phyloP scores from a whole-genome alignment of 2,888 invertebrate species.

The Opisthograptis luteolata region DNA sequence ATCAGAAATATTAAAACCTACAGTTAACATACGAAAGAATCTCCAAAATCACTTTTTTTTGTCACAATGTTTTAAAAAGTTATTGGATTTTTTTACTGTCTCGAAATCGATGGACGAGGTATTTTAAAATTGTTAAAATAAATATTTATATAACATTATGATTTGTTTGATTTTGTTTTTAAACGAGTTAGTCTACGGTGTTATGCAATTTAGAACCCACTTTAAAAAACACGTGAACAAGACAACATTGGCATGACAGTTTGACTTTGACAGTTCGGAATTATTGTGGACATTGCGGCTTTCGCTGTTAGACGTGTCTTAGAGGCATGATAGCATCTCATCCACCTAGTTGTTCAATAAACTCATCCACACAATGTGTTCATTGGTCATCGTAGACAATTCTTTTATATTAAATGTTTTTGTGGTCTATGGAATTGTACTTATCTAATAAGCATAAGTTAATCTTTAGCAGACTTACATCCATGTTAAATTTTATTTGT shows the following conservation, averaged over 20 bases:
- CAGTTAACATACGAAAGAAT: conserved; percentile 55
- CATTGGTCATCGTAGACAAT: conserved; percentile 39
- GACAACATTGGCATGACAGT: conserved; percentile 36
- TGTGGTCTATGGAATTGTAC: too few relatives aligned
- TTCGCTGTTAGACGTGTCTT: conserved; percentile 66
- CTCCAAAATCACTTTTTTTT: conserved; percentile 60
- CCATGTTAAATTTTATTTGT: too few relatives aligned
- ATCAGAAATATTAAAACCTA: conserved; percentile 32
- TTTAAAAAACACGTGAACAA: conserved; percentile 11
- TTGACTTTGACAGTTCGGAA: too few relatives aligned
- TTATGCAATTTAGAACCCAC: conserved; percentile 81
- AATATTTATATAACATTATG: conserved; percentile 79
- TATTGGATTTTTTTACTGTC: conserved; percentile 57
- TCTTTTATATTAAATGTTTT: background rate
- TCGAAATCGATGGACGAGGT: conserved; percentile 65
- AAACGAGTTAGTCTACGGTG: conserved; percentile 72
- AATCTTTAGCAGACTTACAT: too few relatives aligned
- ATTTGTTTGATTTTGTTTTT: conserved; percentile 66
- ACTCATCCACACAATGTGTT: conserved; percentile 42
- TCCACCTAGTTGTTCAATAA: conserved; percentile 45
- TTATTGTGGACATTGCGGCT: conserved; percentile 48
- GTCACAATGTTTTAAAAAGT: conserved; percentile 59
- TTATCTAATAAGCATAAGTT: too few relatives aligned
- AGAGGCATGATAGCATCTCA: conserved; percentile 67
- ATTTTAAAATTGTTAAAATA: conserved; percentile 78